Evolutionary conservation across 2,888 invertebrate genomes (phyloP), one percentile per base, ranked within the genome.

Genomic region (Athrips mouffetella): DNA sequence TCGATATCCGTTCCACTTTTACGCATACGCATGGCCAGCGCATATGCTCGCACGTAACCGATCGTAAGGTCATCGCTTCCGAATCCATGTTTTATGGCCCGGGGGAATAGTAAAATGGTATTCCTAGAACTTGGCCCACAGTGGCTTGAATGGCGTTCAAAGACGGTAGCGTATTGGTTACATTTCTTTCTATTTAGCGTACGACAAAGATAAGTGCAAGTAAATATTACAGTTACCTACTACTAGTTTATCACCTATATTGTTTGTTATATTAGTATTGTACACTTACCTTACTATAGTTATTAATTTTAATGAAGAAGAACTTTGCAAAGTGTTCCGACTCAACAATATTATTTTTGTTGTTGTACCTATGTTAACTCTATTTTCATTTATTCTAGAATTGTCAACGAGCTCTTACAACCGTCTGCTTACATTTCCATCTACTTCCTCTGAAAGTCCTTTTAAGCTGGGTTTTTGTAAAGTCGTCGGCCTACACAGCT

Each of bases 1-100:
- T 64, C 71, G 65, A 80, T 80, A 82, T 85, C 84, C 85, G 86
- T 81, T 83, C 82, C 73, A 84, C 80, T 83, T 85, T 78, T 78
- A 72, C 71, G 69, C 64, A 65, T 70, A 65, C 63, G 59, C 59
- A 31, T 48, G 48, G 44, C 53, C 40, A 55, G 54, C 60, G 51
- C 65, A 57, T 54, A 37, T n/a, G n/a, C n/a, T n/a, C 20, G 53
- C 55, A 52, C 55, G 52, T 52, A 51, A 51, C 50, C 51, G 50
- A 40, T 40, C 49, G 53, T 55, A 49, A 48, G 52, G 54, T 51
- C 50, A 53, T 40, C 42, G 63, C 61, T 62, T 65, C 54, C 65
- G 50, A 63, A 63, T 55, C 16, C 37, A 37, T 16, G 33, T 15
- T 45, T 45, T 23, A 45, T 45, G 21, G 15, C 31, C 18, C 16